Base-by-base conservation (phyloP, 1,140 invertebrate species). In the Zaprionus nigranus region DNA sequence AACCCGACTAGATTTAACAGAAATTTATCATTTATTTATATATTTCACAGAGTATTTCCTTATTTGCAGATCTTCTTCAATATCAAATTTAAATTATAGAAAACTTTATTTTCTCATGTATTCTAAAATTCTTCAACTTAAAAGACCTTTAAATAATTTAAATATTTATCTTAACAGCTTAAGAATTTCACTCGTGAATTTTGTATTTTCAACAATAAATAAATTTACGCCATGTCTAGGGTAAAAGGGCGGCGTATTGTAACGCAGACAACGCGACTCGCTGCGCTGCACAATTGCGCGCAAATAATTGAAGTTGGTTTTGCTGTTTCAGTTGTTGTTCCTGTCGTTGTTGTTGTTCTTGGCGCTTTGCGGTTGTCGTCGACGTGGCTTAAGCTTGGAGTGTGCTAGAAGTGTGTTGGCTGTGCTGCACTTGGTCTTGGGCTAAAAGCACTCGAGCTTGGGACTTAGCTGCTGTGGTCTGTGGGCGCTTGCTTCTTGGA, bases 281-380 rank as follows among this genome's bases (percentile, higher is more conserved):
- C 40, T 46, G 40, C n/a, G n/a, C n/a, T 40, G 51, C 79, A 53
- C 80, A 83, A 68, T 82, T 76, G 73, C 34, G 60, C 58, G 58
- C 38, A 66, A 74, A 74, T 84, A 80, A 83, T 77, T 49, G 56
- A 56, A 77, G 61, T 73, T 73, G 46, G 49, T 62, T 46, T 71
- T 63, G 49, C n/a, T 49, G n/a, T 46, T 30, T 9, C 12, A 26
- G 64, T 62, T 62, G 49, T 36, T 59, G 30, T 28, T n/a, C n/a
- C n/a, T 13, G 22, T 36, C 34, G 30, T 28, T 17, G 34, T 58
- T 46, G 56, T 61, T 76, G 68, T 57, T 59, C 59, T 51, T 54
- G 24, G 34, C 28, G 67, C 60, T 66, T 66, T 72, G 69, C 30
- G 62, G 74, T 72, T 65, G 46, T 57, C 58, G 43, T 57, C 38